A percentile compares a stretch with the other conserved stretches of the same genome.
Evolutionary conservation across 1,140 invertebrate species (phyloP).

Genomic region (Linepithema humile): DNA sequence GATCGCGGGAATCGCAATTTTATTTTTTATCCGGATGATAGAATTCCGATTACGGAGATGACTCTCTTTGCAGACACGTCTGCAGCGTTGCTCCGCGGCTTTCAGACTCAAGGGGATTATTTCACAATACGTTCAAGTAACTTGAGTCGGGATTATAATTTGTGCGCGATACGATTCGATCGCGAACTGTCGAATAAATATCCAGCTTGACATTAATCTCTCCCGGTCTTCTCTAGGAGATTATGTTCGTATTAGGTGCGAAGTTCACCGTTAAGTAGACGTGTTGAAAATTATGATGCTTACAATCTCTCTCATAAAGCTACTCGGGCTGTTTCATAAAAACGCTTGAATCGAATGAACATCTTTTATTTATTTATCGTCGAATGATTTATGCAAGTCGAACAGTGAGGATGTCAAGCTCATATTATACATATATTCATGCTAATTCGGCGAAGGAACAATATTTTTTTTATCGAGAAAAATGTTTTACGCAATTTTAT

Average conservation of each 20-base stretch:
- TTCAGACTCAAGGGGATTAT: background rate
- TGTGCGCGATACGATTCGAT: constrained; percentile 32
- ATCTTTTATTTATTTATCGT: background rate
- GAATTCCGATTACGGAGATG: background rate
- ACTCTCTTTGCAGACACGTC: background rate
- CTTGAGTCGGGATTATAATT: constrained; percentile 30
- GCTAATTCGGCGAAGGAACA: background rate
- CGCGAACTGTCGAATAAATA: constrained; percentile 18
- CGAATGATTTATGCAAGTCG: background rate
- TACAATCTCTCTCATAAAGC: background rate
- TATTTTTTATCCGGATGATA: background rate
- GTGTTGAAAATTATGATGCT: background rate
- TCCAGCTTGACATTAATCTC: background rate
- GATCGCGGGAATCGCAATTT: constrained; percentile 9
- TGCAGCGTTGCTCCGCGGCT: background rate
- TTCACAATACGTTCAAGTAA: background rate
- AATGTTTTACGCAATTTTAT: background rate
- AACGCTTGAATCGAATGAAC: background rate
- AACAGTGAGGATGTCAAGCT: too few relatives aligned
- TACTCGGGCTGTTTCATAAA: background rate
- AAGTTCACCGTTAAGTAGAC: constrained; percentile 8
- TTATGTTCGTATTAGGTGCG: background rate
- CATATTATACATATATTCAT: too few relatives aligned
- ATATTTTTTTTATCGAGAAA: too few relatives aligned
- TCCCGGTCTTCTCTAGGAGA: background rate